Evolutionary conservation across 1,140 invertebrate genomes (phyloP).

Genomic region (Oncopodura yosiiana): DNA sequence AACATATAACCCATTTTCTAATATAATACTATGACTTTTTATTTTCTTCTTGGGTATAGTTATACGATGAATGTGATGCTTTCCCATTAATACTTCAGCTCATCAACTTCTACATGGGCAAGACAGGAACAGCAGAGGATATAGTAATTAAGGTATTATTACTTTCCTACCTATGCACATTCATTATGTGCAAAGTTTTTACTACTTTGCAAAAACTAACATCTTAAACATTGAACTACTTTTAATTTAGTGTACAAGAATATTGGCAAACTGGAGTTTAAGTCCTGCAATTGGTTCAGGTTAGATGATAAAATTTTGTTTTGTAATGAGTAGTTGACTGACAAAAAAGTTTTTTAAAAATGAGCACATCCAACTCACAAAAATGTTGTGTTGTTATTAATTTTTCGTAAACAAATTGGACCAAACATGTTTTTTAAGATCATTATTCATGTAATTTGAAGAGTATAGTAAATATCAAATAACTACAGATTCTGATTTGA

Average conservation of each 20-base stretch:
- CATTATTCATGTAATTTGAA: too few species aligned
- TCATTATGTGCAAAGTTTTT: not conserved
- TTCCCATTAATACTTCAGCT: constrained; percentile 48
- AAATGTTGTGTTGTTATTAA: too few species aligned
- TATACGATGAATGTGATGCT: constrained; percentile 49
- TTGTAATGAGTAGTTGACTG: too few species aligned
- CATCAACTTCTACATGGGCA: constrained; percentile 50
- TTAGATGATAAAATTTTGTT: too few species aligned
- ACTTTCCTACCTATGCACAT: not conserved
- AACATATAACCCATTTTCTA: not conserved
- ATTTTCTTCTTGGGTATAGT: constrained; percentile 38
- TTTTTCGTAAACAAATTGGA: too few species aligned
- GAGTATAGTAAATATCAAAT: too few species aligned
- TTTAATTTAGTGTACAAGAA: constrained; percentile 49
- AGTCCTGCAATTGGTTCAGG: constrained; percentile 58
- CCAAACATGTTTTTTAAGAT: too few species aligned
- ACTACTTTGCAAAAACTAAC: constrained; percentile 6
- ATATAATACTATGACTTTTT: constrained; percentile 1
- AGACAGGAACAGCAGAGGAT: constrained; percentile 48
- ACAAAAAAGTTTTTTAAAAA: too few species aligned
- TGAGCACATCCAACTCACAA: too few species aligned
- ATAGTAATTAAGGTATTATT: constrained; percentile 53
- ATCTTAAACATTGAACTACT: too few species aligned
- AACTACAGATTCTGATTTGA: too few species aligned
- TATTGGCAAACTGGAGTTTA: constrained; percentile 63